phyloP scores from a whole-genome alignment of 2,113 vertebrate species.

The Hypanus sabinus region DNA sequence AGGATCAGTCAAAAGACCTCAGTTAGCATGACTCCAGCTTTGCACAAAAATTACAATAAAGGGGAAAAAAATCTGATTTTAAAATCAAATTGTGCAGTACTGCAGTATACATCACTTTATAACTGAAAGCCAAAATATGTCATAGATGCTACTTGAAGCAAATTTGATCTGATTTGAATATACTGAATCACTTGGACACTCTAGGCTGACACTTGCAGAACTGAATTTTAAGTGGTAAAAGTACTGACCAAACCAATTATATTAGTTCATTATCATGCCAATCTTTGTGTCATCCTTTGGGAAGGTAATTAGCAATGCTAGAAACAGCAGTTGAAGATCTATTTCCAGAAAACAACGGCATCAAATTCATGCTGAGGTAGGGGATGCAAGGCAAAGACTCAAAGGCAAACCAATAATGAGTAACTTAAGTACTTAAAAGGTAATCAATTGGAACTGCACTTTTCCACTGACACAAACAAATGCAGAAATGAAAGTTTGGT shows the following conservation, averaged over 20 bases:
- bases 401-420: constrained; percentile 2
- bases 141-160: not conserved
- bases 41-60: not conserved
- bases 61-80: not conserved
- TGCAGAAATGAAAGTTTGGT: not conserved
- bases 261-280: not conserved
- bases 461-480: constrained; percentile 19
- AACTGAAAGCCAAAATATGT: not conserved
- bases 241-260: not conserved
- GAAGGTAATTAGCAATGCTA: not conserved
- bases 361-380: constrained; percentile 34
- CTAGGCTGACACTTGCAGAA: not conserved
- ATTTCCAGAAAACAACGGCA: not conserved
- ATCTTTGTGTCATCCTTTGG: constrained; percentile 5
- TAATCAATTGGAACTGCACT: not conserved
- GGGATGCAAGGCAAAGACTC: constrained; percentile 2
- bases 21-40: not conserved
- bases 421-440: not conserved
- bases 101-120: not conserved
- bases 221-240: not conserved
- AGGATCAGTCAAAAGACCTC: not conserved
- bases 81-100: not conserved
- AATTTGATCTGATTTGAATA: not conserved
- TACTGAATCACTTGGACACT: not conserved
- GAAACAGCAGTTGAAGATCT: not conserved